Conservation (phyloP, 2,113 vertebrate genomes). For the Vimba vimba region DNA sequence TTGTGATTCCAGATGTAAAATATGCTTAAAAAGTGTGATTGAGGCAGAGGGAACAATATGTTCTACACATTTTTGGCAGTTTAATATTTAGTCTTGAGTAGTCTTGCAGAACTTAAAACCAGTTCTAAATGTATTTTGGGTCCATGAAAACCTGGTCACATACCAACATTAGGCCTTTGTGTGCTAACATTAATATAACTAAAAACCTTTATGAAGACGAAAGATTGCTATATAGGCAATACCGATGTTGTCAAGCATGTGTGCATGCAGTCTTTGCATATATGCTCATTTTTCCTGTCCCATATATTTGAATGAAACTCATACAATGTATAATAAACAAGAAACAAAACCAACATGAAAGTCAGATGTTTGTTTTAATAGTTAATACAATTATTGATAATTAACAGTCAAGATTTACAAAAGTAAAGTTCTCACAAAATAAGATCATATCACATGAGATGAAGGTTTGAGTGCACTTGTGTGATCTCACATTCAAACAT, state of each 20-base stretch:
- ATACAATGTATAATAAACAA: not conserved
- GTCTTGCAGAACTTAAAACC: not conserved
- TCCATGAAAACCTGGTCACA: not conserved
- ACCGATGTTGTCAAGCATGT: no score
- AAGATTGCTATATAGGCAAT: no score
- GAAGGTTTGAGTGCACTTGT: not conserved
- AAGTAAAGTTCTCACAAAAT: not conserved
- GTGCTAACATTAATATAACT: not conserved
- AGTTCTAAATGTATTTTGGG: not conserved
- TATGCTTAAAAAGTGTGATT: not conserved
- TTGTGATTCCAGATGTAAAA: not conserved
- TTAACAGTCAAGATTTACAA: constrained; percentile 16
- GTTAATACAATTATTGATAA: not conserved
- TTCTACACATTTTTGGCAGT: not conserved
- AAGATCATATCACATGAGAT: not conserved
- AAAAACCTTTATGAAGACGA: no score
- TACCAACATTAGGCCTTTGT: not conserved
- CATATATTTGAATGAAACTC: not conserved
- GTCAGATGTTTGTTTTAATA: not conserved
- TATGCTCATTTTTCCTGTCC: not conserved
- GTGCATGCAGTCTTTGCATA: no score
- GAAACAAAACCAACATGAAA: not conserved
- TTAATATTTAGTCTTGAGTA: not conserved
- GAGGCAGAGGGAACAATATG: no score
- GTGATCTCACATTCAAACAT: not conserved